A percentile compares a stretch with the other conserved stretches of the same genome.
Conservation (phyloP, 2,113 vertebrate genomes). For the Clarias gariepinus region DNA sequence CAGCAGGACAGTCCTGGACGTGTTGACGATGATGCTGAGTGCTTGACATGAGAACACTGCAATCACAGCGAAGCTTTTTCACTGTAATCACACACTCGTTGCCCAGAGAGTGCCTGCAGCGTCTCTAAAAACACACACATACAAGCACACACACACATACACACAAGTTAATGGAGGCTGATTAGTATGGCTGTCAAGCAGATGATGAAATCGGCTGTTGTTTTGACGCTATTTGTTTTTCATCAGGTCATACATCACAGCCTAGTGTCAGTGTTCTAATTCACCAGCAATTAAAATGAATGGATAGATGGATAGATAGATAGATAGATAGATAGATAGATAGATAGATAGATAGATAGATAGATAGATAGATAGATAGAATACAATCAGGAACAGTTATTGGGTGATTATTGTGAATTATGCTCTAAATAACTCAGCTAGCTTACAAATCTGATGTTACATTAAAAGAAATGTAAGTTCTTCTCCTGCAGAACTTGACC, state of each 20-base stretch:
- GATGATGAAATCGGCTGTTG: not conserved
- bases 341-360: no score
- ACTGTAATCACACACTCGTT: constrained; percentile 27
- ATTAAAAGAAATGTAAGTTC: no score
- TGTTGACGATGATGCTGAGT: constrained; percentile 24
- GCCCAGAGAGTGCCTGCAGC: not conserved
- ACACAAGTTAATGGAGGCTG: not conserved
- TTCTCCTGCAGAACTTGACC: no score
- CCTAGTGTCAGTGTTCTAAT: not conserved
- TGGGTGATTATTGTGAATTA: not conserved
- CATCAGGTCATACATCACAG: not conserved
- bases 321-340: no score
- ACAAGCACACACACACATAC: not conserved
- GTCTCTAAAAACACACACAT: not conserved
- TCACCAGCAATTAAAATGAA: not conserved
- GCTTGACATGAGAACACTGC: constrained; percentile 25
- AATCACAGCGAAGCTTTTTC: constrained; percentile 25
- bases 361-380: no score
- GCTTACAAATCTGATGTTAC: not conserved
- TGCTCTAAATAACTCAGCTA: not conserved
- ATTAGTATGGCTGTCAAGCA: constrained; percentile 5
- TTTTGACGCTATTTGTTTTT: not conserved
- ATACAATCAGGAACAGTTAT: no score
- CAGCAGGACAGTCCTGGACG: not conserved
- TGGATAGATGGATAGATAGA: no score